Evolutionary conservation across 2,888 invertebrate genomes (phyloP).

Genomic region (Melieria crassipennis): DNA sequence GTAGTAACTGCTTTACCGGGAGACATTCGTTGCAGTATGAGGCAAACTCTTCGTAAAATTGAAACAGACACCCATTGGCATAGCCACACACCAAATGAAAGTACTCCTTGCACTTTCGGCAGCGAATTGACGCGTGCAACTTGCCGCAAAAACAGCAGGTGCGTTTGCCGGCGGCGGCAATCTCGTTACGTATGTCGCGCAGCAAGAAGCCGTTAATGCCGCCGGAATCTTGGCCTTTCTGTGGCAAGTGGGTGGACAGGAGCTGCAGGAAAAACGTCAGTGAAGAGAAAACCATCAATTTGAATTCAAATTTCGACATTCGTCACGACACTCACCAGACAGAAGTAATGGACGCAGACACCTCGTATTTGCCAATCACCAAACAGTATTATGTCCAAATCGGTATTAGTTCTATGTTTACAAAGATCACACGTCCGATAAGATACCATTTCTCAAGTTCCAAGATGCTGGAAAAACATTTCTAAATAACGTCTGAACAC

Average conservation of each 20-base stretch:
- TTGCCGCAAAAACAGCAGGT: slow-evolving; percentile 52
- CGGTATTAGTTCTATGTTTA: slow-evolving; percentile 12
- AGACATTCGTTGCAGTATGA: slow-evolving; percentile 54
- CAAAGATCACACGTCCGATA: slow-evolving; percentile 40
- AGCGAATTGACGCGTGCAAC: slow-evolving; percentile 50
- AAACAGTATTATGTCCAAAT: slow-evolving; percentile 44
- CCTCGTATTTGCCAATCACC: slow-evolving; percentile 57
- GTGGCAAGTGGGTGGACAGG: slow-evolving; percentile 75
- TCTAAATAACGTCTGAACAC: no score
- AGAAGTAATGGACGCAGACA: slow-evolving; percentile 56
- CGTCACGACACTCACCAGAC: slow-evolving; percentile 50
- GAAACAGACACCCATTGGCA: slow-evolving; percentile 45
- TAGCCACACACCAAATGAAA: slow-evolving; percentile 55
- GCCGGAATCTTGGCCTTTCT: slow-evolving; percentile 74
- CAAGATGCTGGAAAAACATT: no score
- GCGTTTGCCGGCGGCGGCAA: slow-evolving; percentile 65
- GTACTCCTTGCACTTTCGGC: slow-evolving; percentile 49
- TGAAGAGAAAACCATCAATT: background rate
- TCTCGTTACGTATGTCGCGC: slow-evolving; percentile 76
- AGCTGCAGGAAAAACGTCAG: slow-evolving; percentile 66
- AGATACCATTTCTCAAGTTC: no score
- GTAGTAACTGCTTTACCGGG: slow-evolving; percentile 45
- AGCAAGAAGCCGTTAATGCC: slow-evolving; percentile 81
- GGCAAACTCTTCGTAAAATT: slow-evolving; percentile 51
- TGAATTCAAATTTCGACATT: background rate